Conservation (phyloP, 2,113 vertebrate genomes). For the Oceanodroma tethys region DNA sequence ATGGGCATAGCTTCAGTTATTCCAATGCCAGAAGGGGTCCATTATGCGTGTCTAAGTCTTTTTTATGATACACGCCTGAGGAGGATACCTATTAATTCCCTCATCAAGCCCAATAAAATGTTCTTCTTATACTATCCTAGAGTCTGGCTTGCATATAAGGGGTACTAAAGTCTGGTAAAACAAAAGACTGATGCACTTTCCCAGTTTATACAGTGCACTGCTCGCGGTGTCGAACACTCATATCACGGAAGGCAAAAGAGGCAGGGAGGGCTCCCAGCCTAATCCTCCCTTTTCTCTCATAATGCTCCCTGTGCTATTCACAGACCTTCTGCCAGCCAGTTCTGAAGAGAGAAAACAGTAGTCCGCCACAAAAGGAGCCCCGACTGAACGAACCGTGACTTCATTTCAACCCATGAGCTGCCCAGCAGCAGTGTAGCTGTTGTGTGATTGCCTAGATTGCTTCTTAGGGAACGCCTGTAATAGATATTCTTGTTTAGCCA, state of each 20-base stretch:
- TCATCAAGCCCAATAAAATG: not conserved
- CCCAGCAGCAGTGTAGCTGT: not conserved
- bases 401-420: accelerated
- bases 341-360: not conserved
- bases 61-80: not conserved
- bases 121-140: not conserved
- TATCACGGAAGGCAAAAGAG: not conserved
- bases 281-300: not conserved
- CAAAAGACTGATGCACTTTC: not conserved
- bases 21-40: not conserved
- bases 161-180: not conserved
- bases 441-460: not conserved
- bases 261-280: not conserved
- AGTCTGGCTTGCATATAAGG: not conserved
- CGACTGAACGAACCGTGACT: accelerated
- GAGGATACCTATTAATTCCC: not conserved
- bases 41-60: not conserved
- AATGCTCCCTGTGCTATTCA: accelerated
- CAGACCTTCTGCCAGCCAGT: not conserved
- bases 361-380: not conserved
- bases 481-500: not conserved
- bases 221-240: accelerated
- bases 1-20: not conserved
- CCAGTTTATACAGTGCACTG: not conserved
- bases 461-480: not conserved